Evolutionary conservation across 2,888 invertebrate species (phyloP), one percentile per base, ranked within the genome.

Genomic region (Oscheius myriophilus): DNA sequence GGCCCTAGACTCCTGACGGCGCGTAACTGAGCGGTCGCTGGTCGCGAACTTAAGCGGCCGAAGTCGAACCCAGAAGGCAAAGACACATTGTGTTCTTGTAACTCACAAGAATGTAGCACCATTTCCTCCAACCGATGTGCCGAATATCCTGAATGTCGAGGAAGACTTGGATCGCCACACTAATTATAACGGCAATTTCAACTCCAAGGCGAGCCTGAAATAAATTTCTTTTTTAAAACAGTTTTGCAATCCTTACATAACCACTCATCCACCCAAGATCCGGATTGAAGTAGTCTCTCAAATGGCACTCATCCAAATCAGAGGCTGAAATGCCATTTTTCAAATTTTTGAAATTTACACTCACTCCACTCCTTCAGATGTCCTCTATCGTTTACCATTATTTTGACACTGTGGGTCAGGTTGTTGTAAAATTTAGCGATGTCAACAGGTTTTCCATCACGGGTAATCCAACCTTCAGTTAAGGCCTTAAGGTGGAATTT

Each of bases 61-160:
- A n/a, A n/a, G n/a, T n/a, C n/a, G n/a, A n/a, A n/a, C n/a, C n/a
- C n/a, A n/a, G n/a, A n/a, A n/a, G n/a, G n/a, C n/a, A n/a, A n/a
- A n/a, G n/a, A n/a, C n/a, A n/a, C n/a, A n/a, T n/a, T n/a, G n/a
- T n/a, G n/a, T n/a, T n/a, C n/a, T n/a, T n/a, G n/a, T 6, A 33
- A 33, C 33, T 33, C 33, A 33, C 92, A 65, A 78, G 23, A 88
- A 96, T 96, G 87, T 95, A 95, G 75, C 95, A 91, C 85, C 85
- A 85, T 41, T 81, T 76, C 33, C 79, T 73, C 21, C 74, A 67
- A 2, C 85, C 85, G 41, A 84, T 83, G 33, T 80, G 72, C 18
- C 75, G 66, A n/a, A 85, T 79, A 57, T 85, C 84, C 2, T 74
- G 59, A 3, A 76, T 26, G 53, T 86, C 84, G 21, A 80, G 64